These are phyloP conservation scores for Ceratitis capitata DNA, from an alignment of 1,140 invertebrate genomes.

Conservation along the genomic window DNA sequence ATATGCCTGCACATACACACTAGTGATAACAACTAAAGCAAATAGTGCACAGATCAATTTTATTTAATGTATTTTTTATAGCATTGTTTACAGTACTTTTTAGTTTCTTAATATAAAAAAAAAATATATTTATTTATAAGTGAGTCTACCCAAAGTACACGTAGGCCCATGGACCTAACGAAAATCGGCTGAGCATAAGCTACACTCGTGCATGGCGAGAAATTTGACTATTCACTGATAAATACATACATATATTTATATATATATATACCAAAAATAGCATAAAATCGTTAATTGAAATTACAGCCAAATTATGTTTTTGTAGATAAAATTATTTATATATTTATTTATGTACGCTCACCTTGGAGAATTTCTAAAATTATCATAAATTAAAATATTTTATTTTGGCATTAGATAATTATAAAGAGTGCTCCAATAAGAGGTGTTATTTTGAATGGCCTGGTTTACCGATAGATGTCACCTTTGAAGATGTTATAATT, in stretches of 20 bases:
- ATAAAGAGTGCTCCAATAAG: no score
- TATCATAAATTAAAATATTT: no score
- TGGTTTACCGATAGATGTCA: no score
- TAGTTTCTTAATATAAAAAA: background rate
- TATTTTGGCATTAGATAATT: no score
- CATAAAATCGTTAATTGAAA: background rate
- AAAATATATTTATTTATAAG: background rate
- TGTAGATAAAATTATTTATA: background rate
- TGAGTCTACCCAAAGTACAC: background rate
- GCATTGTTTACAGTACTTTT: background rate
- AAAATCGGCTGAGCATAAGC: background rate
- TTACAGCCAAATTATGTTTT: background rate
- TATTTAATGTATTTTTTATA: background rate
- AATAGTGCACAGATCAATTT: background rate
- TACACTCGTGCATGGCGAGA: background rate
- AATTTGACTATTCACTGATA: background rate
- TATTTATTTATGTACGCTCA: background rate
- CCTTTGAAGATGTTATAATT: no score
- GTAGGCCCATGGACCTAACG: background rate
- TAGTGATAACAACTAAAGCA: background rate
- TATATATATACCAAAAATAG: background rate
- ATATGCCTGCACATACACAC: no score
- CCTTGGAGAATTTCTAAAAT: background rate
- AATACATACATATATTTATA: no score
- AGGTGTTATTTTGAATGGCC: no score